Evolutionary conservation across 2,888 invertebrate species (phyloP).

Genomic region (Bursaphelenchus okinawaensis): DNA sequence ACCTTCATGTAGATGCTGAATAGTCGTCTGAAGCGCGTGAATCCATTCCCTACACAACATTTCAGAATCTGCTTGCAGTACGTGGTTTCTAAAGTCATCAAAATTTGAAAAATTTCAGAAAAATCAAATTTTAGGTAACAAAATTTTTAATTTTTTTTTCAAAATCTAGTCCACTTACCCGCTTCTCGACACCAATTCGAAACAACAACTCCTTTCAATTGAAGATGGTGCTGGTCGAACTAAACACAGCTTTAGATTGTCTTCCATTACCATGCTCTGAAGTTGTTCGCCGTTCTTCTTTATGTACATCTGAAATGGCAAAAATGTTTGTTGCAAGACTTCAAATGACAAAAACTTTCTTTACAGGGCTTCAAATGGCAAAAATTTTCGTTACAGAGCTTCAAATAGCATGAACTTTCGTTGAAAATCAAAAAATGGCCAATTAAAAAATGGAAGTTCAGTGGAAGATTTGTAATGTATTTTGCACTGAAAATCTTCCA

Average conservation of each 20-base stretch:
- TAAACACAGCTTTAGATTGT: conserved; percentile 86
- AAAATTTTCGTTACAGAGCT: neutral
- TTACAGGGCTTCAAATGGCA: too few relatives aligned
- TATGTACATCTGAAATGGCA: conserved; percentile 41
- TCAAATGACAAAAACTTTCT: too few relatives aligned
- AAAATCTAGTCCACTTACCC: conserved; percentile 66
- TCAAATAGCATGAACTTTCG: too few relatives aligned
- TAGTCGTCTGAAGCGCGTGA: conserved; percentile 74
- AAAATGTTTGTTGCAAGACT: neutral
- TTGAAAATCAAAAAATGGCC: neutral
- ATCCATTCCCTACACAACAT: conserved; percentile 85
- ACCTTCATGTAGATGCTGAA: conserved; percentile 50
- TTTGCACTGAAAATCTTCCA: too few relatives aligned
- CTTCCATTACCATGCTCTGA: conserved; percentile 80
- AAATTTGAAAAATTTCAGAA: conserved; percentile 1
- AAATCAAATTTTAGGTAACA: neutral
- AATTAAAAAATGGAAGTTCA: too few relatives aligned
- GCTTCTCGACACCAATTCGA: conserved; percentile 85
- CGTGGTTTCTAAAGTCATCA: conserved; percentile 71
- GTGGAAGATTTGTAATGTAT: too few relatives aligned
- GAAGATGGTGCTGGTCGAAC: conserved; percentile 77
- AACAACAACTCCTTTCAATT: conserved; percentile 85
- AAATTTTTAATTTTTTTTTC: neutral
- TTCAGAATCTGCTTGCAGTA: conserved; percentile 94
- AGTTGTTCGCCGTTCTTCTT: conserved; percentile 27